phyloP scores from a whole-genome alignment of 2,888 invertebrate genomes.

The Caenorhabditis uteleia region DNA sequence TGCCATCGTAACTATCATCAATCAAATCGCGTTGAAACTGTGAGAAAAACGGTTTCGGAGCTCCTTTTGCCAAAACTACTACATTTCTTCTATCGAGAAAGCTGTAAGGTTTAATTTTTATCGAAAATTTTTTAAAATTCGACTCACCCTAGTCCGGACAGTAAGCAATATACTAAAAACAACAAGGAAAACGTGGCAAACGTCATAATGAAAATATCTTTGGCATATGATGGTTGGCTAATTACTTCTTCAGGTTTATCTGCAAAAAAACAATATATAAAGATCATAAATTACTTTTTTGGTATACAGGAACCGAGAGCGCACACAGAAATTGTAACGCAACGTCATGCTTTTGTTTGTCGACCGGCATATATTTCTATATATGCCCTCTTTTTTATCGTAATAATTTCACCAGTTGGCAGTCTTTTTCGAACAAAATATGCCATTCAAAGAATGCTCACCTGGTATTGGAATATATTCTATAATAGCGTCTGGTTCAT shows the following conservation, averaged over 20 bases:
- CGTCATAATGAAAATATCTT: slow-evolving; percentile 4
- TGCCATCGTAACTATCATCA: slow-evolving; percentile 29
- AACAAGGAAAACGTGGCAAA: background rate
- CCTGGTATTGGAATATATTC: too few relatives aligned
- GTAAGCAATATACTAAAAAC: slow-evolving; percentile 7
- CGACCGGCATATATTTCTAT: too few relatives aligned
- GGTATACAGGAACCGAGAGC: background rate
- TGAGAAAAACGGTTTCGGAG: slow-evolving; percentile 24
- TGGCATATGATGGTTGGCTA: background rate
- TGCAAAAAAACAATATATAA: too few relatives aligned
- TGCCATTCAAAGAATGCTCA: too few relatives aligned
- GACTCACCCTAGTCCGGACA: slow-evolving; percentile 17
- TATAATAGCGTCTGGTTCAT: too few relatives aligned
- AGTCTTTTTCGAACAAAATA: too few relatives aligned
- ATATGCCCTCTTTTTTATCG: too few relatives aligned
- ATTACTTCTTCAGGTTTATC: background rate
- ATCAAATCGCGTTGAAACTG: slow-evolving; percentile 19
- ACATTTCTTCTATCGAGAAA: background rate
- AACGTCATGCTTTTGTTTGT: slow-evolving; percentile 18
- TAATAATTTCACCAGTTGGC: too few relatives aligned
- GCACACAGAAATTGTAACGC: slow-evolving; percentile 7
- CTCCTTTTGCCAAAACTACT: slow-evolving; percentile 10
- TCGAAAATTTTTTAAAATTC: too few relatives aligned
- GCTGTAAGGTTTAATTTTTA: too few relatives aligned
- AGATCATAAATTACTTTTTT: too few relatives aligned